These are phyloP conservation scores for Xanthorhoe designata DNA, from an alignment of 2,888 invertebrate genomes.

Conservation along the genomic window DNA sequence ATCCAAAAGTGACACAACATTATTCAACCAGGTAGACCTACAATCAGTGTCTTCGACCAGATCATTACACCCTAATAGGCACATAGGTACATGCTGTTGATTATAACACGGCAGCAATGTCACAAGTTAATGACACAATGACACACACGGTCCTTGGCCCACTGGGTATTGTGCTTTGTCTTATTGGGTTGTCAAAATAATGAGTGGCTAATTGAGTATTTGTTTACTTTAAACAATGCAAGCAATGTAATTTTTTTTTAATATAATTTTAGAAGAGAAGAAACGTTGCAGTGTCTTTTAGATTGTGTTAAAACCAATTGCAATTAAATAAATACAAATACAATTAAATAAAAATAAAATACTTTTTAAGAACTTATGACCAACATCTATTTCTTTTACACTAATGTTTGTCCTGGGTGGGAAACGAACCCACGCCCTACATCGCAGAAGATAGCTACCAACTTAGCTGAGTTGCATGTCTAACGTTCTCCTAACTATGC, in stretches of 20 bases:
- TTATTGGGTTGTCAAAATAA: slow-evolving; percentile 15
- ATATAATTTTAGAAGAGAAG: too few relatives aligned
- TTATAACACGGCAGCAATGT: slow-evolving; percentile 22
- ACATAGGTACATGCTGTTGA: slow-evolving; percentile 20
- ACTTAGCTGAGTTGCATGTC: too few relatives aligned
- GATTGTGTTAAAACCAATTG: too few relatives aligned
- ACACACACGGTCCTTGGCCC: slow-evolving; percentile 27
- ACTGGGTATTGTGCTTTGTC: slow-evolving; percentile 25
- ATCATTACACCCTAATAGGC: slow-evolving; percentile 32
- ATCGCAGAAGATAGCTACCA: too few relatives aligned
- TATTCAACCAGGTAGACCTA: slow-evolving; percentile 17
- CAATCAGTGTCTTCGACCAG: slow-evolving; percentile 26
- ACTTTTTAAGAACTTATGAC: too few relatives aligned
- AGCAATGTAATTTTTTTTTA: neutral
- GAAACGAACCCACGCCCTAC: too few relatives aligned
- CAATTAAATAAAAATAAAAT: too few relatives aligned
- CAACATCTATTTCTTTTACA: too few relatives aligned
- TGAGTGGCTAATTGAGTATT: slow-evolving; percentile 8
- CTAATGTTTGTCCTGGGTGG: too few relatives aligned
- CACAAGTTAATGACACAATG: slow-evolving; percentile 26
- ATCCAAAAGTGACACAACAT: slow-evolving; percentile 14
- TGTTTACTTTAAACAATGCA: slow-evolving; percentile 1
- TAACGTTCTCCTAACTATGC: too few relatives aligned
- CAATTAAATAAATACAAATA: too few relatives aligned
- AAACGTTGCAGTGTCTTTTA: too few relatives aligned